Conservation (phyloP, 2,888 invertebrate genomes). For the Luperina nickerlii region DNA sequence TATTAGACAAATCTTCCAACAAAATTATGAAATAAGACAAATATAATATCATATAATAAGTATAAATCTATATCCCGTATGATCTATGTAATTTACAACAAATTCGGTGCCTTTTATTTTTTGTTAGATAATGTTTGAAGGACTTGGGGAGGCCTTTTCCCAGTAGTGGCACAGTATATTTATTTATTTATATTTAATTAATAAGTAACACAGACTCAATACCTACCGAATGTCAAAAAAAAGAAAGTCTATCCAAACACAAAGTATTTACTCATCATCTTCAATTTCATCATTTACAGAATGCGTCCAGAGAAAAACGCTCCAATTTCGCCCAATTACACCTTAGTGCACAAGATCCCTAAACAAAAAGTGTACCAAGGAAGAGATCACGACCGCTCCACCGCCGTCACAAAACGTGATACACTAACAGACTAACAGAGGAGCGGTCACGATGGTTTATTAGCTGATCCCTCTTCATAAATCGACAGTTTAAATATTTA, state of each 20-base stretch:
- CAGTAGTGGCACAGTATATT: too few relatives aligned
- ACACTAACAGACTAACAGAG: constrained; percentile 73
- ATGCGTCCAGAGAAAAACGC: background rate
- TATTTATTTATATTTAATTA: too few relatives aligned
- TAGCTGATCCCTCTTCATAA: constrained; percentile 78
- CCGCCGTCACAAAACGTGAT: constrained; percentile 63
- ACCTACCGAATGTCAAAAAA: too few relatives aligned
- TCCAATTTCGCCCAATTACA: constrained; percentile 4
- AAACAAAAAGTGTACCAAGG: constrained; percentile 62
- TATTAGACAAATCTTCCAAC: background rate
- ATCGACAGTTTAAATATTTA: constrained; percentile 80
- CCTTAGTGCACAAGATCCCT: constrained; percentile 29
- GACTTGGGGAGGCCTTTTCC: too few relatives aligned
- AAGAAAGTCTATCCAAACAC: background rate
- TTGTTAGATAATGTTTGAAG: too few relatives aligned
- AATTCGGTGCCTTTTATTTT: background rate
- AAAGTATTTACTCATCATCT: background rate
- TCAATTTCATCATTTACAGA: background rate
- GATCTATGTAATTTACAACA: background rate
- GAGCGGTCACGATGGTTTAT: constrained; percentile 86
- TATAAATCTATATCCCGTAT: background rate
- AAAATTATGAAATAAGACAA: background rate
- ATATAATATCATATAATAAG: too few relatives aligned
- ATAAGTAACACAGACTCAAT: too few relatives aligned
- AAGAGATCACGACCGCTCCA: constrained; percentile 73